Evolutionary conservation across 2,888 invertebrate genomes (phyloP).

Genomic region (Charanyca ferruginea): DNA sequence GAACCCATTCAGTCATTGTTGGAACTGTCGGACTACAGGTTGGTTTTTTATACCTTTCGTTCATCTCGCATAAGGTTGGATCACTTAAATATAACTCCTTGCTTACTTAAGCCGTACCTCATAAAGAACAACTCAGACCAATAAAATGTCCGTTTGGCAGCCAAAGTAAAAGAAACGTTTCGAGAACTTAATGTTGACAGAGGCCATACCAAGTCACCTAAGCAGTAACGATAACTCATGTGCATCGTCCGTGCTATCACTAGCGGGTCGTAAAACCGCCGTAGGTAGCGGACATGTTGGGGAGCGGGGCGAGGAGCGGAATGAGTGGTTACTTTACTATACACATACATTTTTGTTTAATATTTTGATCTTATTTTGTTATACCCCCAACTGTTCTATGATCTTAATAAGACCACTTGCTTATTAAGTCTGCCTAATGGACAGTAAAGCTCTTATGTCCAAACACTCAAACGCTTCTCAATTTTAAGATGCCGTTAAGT

Average conservation of each 20-base stretch:
- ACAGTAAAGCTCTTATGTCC: no score
- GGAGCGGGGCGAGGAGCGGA: conserved; percentile 54
- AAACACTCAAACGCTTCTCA: no score
- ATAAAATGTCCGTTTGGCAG: conserved; percentile 58
- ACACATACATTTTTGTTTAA: no score
- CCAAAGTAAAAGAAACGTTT: conserved; percentile 59
- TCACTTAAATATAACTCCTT: neutral
- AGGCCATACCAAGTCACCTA: conserved; percentile 73
- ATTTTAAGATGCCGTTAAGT: no score
- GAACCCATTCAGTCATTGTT: neutral
- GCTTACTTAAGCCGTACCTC: conserved; percentile 35
- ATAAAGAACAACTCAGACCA: conserved; percentile 49
- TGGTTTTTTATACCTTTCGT: neutral
- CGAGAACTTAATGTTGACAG: conserved; percentile 62
- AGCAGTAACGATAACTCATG: conserved; percentile 79
- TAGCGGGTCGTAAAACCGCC: conserved; percentile 77
- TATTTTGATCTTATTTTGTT: no score
- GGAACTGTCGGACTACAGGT: neutral
- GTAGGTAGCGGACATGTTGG: conserved; percentile 37
- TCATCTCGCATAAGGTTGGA: neutral
- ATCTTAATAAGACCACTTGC: no score
- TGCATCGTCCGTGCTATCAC: conserved; percentile 78
- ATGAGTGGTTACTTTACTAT: no score
- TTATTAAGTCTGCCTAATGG: no score
- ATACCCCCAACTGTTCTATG: no score